Percentiles rank a stretch among this genome's conserved stretches.
These are phyloP conservation scores for Ctenopoma multispine DNA, from an alignment of 2,797 vertebrate genomes.

Conservation along the genomic window DNA sequence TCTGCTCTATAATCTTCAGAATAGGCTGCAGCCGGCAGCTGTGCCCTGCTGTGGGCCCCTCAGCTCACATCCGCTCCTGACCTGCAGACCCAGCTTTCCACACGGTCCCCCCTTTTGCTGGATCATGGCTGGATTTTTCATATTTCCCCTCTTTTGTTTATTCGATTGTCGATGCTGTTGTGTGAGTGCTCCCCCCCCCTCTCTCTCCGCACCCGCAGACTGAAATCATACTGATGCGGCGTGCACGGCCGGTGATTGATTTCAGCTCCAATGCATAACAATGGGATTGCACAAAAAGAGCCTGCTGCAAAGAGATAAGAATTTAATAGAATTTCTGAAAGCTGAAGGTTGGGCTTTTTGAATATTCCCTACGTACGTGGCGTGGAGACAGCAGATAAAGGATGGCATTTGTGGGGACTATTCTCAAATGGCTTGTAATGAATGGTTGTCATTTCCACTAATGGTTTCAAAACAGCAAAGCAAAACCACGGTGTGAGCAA, in stretches of 20 bases:
- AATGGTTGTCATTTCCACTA: constrained; percentile 91
- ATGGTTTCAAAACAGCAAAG: constrained; percentile 86
- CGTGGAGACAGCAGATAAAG: constrained; percentile 92
- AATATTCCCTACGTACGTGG: constrained; percentile 89
- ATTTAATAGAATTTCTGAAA: constrained; percentile 97
- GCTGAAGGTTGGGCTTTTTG: constrained; percentile 93
- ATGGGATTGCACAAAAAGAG: constrained; percentile 89
- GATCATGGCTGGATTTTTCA: constrained; percentile 42
- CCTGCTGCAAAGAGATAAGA: constrained; percentile 96
- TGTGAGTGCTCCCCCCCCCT: constrained; percentile 50
- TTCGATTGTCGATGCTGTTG: constrained; percentile 72
- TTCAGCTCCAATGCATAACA: constrained; percentile 91
- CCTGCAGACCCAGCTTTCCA: constrained; percentile 14
- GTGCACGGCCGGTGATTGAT: constrained; percentile 87
- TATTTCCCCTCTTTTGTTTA: constrained; percentile 77
- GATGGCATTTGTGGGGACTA: constrained; percentile 90
- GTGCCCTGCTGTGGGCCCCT: constrained; percentile 1
- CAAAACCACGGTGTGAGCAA: constrained; percentile 76
- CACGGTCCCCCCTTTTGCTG: background rate
- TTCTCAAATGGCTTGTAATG: constrained; percentile 90
- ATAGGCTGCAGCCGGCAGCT: background rate
- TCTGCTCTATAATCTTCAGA: background rate
- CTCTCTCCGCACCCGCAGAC: constrained; percentile 66
- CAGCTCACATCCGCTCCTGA: constrained; percentile 21
- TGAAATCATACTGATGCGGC: constrained; percentile 87